Percentiles rank a stretch among this genome's conserved stretches.
These are phyloP conservation scores for Thymelicus lineola DNA, from an alignment of 2,888 invertebrate genomes.

Conservation along the genomic window DNA sequence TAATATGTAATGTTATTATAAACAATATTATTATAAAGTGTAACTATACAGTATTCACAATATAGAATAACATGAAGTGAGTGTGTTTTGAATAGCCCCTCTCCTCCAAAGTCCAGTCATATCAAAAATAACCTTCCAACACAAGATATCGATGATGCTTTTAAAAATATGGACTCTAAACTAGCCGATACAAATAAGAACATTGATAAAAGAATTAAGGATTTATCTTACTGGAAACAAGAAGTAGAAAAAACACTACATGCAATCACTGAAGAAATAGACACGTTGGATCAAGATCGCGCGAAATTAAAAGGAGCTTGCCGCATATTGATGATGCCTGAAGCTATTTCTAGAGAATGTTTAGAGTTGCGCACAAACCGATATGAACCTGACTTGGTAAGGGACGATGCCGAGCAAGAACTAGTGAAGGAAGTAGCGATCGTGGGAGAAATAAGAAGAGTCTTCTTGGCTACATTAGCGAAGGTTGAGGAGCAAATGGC, in stretches of 20 bases:
- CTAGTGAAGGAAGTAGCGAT: conserved; percentile 90
- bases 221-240: conserved; percentile 88
- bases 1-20: no score
- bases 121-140: no score
- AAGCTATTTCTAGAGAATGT: conserved; percentile 90
- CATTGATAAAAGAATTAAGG: conserved; percentile 60
- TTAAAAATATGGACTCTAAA: conserved; percentile 81
- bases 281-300: conserved; percentile 86
- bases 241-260: conserved; percentile 87
- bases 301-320: conserved; percentile 87
- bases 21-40: no score
- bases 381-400: conserved; percentile 90
- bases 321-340: conserved; percentile 88
- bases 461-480: conserved; percentile 86
- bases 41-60: no score
- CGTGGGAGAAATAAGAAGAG: conserved; percentile 88
- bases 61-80: no score
- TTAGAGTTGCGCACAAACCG: conserved; percentile 88
- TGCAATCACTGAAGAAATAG: conserved; percentile 88
- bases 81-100: no score
- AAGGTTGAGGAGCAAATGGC: conserved; percentile 89
- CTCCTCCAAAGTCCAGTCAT: no score
- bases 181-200: conserved; percentile 75
- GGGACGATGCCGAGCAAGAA: conserved; percentile 93
- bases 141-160: conserved; percentile 83